A percentile compares a stretch with the other conserved stretches of the same genome.
Evolutionary conservation across 2,113 vertebrate species (phyloP).

Genomic region (Entomyzon cyanotis): DNA sequence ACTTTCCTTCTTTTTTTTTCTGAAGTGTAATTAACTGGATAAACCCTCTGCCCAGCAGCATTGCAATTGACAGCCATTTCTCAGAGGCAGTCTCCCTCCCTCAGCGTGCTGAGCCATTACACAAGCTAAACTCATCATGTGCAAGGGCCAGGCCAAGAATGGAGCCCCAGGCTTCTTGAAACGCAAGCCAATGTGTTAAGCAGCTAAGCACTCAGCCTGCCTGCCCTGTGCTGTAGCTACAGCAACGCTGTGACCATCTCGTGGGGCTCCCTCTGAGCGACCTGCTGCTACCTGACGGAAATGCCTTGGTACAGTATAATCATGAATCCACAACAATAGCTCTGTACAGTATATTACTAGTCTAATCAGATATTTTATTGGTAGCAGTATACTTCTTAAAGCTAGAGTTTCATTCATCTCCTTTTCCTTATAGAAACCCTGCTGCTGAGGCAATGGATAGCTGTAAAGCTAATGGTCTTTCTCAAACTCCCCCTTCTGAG

Average conservation of each 20-base stretch:
- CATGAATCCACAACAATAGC: constrained; percentile 21
- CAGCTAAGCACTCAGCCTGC: background rate
- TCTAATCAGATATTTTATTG: constrained; percentile 59
- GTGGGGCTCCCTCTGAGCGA: background rate
- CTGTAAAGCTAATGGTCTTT: constrained; percentile 67
- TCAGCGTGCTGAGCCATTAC: background rate
- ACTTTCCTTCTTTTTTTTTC: background rate
- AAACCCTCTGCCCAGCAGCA: background rate
- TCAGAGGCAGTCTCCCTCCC: background rate
- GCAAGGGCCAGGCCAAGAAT: background rate
- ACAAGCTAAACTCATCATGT: background rate
- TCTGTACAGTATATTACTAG: constrained; percentile 18
- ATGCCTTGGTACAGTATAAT: background rate
- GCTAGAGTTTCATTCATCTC: constrained; percentile 54
- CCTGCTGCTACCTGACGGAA: constrained; percentile 33
- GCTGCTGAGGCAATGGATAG: constrained; percentile 35
- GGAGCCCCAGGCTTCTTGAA: background rate
- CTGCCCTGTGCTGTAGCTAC: background rate
- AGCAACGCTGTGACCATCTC: background rate
- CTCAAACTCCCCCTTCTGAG: constrained; percentile 46
- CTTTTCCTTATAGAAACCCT: constrained; percentile 51
- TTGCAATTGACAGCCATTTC: background rate
- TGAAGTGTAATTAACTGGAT: background rate
- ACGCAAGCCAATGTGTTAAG: background rate
- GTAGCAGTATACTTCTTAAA: constrained; percentile 30